A percentile compares a stretch with the other conserved stretches of the same genome.
phyloP scores from a whole-genome alignment of 1,140 invertebrate genomes.

The Campoletis sonorensis region DNA sequence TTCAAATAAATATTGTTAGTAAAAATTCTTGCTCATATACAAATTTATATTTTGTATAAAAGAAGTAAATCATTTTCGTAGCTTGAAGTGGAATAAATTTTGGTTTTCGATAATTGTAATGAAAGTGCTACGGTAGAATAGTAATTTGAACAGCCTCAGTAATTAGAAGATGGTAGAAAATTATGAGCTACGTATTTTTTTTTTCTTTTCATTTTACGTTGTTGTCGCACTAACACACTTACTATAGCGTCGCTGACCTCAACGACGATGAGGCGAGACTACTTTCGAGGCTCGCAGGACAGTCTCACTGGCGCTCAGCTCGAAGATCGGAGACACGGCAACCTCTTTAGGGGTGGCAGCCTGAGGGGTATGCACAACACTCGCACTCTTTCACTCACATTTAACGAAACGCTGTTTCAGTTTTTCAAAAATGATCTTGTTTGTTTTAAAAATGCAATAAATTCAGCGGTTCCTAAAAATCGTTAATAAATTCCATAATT shows the following conservation, averaged over 20 bases:
- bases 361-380: constrained; percentile 75
- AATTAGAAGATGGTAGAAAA: constrained; percentile 64
- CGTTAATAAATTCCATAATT: no score
- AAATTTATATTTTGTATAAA: not conserved
- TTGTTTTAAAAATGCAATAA: no score
- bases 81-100: no score
- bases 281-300: constrained; percentile 91
- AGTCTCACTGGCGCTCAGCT: constrained; percentile 82
- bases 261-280: constrained; percentile 88
- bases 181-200: constrained; percentile 67
- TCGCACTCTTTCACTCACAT: constrained; percentile 64
- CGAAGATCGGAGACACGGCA: constrained; percentile 72
- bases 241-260: constrained; percentile 76
- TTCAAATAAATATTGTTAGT: no score
- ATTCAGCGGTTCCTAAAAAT: no score
- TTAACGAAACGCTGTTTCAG: no score
- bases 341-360: constrained; percentile 75
- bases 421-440: no score
- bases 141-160: not conserved
- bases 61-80: not conserved
- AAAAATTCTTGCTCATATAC: no score
- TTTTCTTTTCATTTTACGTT: constrained; percentile 34
- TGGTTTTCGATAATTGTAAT: no score
- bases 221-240: constrained; percentile 72
- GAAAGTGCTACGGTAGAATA: no score